Base-by-base conservation (phyloP, 2,888 invertebrate genomes). In the Lasius fuliginosus region DNA sequence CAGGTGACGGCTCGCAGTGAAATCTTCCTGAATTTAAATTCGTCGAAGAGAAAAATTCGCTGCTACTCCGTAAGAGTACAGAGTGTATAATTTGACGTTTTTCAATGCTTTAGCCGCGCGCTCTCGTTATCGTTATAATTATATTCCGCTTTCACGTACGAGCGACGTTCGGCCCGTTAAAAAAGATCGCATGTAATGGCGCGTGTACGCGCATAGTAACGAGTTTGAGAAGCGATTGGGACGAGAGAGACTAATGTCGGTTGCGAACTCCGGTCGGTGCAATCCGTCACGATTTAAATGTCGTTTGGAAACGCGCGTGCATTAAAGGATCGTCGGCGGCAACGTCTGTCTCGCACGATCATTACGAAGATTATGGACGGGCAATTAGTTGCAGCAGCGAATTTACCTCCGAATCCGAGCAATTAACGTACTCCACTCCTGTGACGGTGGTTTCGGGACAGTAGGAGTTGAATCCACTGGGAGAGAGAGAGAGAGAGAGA, bases 311-410 rank as follows among this genome's bases (percentile, higher is more conserved):
- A 11, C 76, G 40, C n/a, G 77, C 33, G 11, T 68, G 68, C 33
- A 58, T 69, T 46, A 69, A 79, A 79, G 68, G 68, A 58, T 68
- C 77, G 56, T 76, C 67, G 67, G 9, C 30, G 68, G 58, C 68
- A 42, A 58, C 42, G 33, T 82, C 82, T 76, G 82, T 82, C 83
- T 82, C 84, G 60, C 75, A 40, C 77, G 86, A 65, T 84, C 86
- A 87, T 90, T 87, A 90, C 85, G 85, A 75, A 83, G 86, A 83
- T 90, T 91, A 92, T 90, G 83, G 85, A 90, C 85, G 88, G 88
- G 87, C 88, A 91, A 92, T 92, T 91, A 89, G 82, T 87, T 49
- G 84, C 76, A 58, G 71, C 68, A 65, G 76, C 84, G 86, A 86
- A 89, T 90, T 88, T 82, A 84, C 87, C 87, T 81, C 77, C 84